Evolutionary conservation across 2,888 invertebrate genomes (phyloP).

Genomic region (Sabatieria punctata): DNA sequence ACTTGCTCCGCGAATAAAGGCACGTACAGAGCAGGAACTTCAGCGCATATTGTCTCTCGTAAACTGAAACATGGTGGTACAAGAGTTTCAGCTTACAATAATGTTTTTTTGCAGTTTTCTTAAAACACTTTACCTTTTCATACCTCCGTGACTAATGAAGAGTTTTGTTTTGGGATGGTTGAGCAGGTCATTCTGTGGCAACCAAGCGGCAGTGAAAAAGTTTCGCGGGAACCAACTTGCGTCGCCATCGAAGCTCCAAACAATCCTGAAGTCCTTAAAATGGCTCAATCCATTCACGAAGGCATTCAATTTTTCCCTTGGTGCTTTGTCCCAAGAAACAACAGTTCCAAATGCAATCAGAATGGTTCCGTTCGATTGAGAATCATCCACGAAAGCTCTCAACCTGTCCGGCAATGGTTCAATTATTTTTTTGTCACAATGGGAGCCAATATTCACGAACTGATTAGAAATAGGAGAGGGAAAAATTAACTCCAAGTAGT

Average conservation of each 20-base stretch:
- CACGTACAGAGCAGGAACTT: too few species aligned
- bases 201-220: slow-evolving; percentile 12
- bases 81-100: too few species aligned
- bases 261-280: slow-evolving; percentile 8
- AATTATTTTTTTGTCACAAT: too few species aligned
- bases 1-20: too few species aligned
- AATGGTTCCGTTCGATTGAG: slow-evolving; percentile 13
- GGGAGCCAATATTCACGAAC: too few species aligned
- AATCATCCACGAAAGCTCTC: slow-evolving; percentile 12
- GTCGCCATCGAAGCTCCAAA: slow-evolving; percentile 12
- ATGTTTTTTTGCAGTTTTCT: too few species aligned
- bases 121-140: slow-evolving; percentile 18
- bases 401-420: too few species aligned
- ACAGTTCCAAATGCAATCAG: slow-evolving; percentile 13
- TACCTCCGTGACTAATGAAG: slow-evolving; percentile 15
- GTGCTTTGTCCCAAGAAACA: slow-evolving; percentile 11
- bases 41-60: too few species aligned
- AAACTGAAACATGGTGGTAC: too few species aligned
- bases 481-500: too few species aligned
- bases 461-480: too few species aligned
- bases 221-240: slow-evolving; percentile 4
- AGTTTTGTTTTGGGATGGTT: slow-evolving; percentile 12
- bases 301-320: slow-evolving; percentile 1
- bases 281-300: background rate
- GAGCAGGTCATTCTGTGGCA: slow-evolving; percentile 14